Evolutionary conservation across 2,113 vertebrate genomes (phyloP).

Genomic region (Elephantulus edwardii): DNA sequence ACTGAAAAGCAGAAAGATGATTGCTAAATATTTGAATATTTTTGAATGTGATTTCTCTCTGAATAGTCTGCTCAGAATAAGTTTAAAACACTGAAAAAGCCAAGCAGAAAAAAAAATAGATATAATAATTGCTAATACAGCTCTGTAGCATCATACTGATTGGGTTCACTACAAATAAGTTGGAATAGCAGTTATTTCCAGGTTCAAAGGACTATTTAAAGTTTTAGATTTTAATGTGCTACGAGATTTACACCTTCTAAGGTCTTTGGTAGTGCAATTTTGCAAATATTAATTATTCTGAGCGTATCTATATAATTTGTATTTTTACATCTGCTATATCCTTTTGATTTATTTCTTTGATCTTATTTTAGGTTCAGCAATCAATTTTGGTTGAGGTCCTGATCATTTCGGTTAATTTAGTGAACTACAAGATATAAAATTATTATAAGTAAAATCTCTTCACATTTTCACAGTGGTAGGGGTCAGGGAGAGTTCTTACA

Average conservation of each 20-base stretch:
- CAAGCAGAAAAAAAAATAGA: neutral
- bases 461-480: slow-evolving; percentile 78
- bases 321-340: slow-evolving; percentile 77
- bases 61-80: neutral
- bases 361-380: slow-evolving; percentile 79
- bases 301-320: slow-evolving; percentile 74
- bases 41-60: accelerated
- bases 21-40: neutral
- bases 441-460: slow-evolving; percentile 81
- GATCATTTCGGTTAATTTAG: slow-evolving; percentile 77
- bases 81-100: neutral
- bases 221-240: slow-evolving; percentile 69
- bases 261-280: slow-evolving; percentile 64
- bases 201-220: slow-evolving; percentile 53
- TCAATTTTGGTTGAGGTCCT: slow-evolving; percentile 72
- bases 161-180: slow-evolving; percentile 33
- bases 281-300: slow-evolving; percentile 75
- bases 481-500: slow-evolving; percentile 83
- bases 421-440: slow-evolving; percentile 80
- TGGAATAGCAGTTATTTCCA: slow-evolving; percentile 26
- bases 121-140: neutral
- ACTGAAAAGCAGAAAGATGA: neutral
- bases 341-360: slow-evolving; percentile 80
- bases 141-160: neutral
- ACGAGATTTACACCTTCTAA: slow-evolving; percentile 44